Evolutionary conservation across 2,888 invertebrate species (phyloP).

Genomic region (Calameuta idolon): DNA sequence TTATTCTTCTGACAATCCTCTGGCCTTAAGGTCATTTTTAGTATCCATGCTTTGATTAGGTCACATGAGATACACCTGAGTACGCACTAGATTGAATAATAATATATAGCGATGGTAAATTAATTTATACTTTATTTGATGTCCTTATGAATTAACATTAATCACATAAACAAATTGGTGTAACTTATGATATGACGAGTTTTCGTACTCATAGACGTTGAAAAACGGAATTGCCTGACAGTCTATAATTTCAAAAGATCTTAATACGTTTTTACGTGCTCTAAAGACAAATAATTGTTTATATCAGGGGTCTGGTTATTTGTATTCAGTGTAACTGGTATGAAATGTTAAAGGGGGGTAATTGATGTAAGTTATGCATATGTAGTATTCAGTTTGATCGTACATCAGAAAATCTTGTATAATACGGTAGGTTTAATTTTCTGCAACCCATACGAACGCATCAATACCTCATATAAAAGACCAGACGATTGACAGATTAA

Average conservation of each 20-base stretch:
- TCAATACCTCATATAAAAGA: background rate
- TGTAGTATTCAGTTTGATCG: background rate
- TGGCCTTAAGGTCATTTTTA: background rate
- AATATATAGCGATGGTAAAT: background rate
- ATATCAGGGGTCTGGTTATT: background rate
- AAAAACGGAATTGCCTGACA: background rate
- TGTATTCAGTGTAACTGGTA: background rate
- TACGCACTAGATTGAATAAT: background rate
- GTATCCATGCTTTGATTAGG: background rate
- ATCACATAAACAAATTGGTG: background rate
- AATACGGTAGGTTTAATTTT: background rate
- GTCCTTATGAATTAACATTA: background rate
- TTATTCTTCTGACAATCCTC: slow-evolving; percentile 29
- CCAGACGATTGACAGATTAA: background rate
- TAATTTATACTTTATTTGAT: background rate
- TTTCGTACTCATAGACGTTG: background rate
- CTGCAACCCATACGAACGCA: background rate
- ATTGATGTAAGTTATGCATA: background rate
- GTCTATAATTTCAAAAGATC: background rate
- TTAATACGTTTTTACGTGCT: background rate
- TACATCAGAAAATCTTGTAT: background rate
- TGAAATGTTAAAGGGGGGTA: background rate
- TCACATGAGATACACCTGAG: background rate
- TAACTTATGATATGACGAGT: background rate
- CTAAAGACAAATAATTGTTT: background rate